Evolutionary conservation across 2,888 invertebrate species (phyloP).

Genomic region (Agriotes lineatus): DNA sequence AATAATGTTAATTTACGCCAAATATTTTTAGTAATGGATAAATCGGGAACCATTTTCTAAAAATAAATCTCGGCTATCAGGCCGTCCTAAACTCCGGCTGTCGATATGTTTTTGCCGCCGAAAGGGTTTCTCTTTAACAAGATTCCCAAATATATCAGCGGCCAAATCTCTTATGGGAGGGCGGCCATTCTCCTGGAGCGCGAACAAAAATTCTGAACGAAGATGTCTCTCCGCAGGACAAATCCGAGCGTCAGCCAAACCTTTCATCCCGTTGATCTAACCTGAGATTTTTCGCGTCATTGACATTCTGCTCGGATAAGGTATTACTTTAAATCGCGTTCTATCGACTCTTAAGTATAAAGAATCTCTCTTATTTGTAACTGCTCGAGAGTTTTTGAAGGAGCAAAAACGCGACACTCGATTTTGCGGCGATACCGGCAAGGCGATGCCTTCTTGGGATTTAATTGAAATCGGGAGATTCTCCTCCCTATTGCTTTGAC

Average conservation of each 20-base stretch:
- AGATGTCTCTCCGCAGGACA: conserved; percentile 4
- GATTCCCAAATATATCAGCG: conserved; percentile 1
- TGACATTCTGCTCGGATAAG: conserved; percentile 18
- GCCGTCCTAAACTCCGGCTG: too few species aligned
- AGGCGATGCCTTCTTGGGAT: neutral
- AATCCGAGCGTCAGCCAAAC: conserved; percentile 13
- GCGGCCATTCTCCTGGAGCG: conserved; percentile 1
- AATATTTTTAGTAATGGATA: too few species aligned
- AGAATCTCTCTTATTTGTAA: conserved; percentile 8
- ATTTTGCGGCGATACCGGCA: neutral
- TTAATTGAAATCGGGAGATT: neutral
- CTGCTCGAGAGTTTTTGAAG: neutral
- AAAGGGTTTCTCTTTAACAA: conserved; percentile 4
- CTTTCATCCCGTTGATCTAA: conserved; percentile 19
- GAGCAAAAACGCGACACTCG: neutral
- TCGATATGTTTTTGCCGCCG: neutral
- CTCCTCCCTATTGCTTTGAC: too few species aligned
- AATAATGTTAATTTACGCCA: too few species aligned
- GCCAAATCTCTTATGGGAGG: neutral
- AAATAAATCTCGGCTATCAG: too few species aligned
- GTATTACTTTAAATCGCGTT: conserved; percentile 22
- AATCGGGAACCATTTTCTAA: too few species aligned
- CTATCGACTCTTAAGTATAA: conserved; percentile 16
- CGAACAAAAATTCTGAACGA: conserved; percentile 16
- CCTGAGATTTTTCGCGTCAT: conserved; percentile 24